Percentiles rank a stretch among this genome's conserved stretches.
Evolutionary conservation across 1,140 invertebrate species (phyloP).

Genomic region (Vanessa tameamea): DNA sequence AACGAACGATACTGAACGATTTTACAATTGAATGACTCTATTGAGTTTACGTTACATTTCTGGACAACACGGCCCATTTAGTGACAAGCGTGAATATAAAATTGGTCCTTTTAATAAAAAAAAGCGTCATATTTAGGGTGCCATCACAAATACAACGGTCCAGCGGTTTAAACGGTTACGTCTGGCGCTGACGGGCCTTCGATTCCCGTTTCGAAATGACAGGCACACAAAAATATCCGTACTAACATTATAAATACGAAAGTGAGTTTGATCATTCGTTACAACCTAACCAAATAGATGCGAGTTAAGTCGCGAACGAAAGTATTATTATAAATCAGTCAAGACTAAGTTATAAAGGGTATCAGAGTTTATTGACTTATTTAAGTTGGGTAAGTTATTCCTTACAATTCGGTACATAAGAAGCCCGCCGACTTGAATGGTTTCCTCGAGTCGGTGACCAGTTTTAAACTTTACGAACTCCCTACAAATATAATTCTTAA

Average conservation of each 20-base stretch:
- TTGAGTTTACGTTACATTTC: too few relatives aligned
- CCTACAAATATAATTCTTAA: too few relatives aligned
- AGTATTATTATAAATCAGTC: too few relatives aligned
- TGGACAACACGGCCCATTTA: too few relatives aligned
- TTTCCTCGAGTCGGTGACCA: background rate
- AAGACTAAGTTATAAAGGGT: too few relatives aligned
- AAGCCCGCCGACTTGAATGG: background rate
- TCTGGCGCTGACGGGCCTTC: conserved; percentile 4
- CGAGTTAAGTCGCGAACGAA: too few relatives aligned
- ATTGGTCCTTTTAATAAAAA: background rate
- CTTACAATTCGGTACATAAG: background rate
- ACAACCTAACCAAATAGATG: too few relatives aligned
- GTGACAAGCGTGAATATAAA: too few relatives aligned
- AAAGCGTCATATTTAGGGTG: conserved; percentile 1
- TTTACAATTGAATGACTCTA: too few relatives aligned
- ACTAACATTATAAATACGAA: background rate
- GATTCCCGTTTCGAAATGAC: conserved; percentile 1
- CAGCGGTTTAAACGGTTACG: background rate
- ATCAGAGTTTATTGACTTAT: background rate
- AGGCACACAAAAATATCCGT: background rate
- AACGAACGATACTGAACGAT: too few relatives aligned
- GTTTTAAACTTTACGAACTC: too few relatives aligned
- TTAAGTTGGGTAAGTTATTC: background rate
- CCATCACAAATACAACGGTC: background rate
- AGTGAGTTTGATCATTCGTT: too few relatives aligned